Base-by-base conservation (phyloP, 2,797 vertebrate species). In the Galago senegalensis region DNA sequence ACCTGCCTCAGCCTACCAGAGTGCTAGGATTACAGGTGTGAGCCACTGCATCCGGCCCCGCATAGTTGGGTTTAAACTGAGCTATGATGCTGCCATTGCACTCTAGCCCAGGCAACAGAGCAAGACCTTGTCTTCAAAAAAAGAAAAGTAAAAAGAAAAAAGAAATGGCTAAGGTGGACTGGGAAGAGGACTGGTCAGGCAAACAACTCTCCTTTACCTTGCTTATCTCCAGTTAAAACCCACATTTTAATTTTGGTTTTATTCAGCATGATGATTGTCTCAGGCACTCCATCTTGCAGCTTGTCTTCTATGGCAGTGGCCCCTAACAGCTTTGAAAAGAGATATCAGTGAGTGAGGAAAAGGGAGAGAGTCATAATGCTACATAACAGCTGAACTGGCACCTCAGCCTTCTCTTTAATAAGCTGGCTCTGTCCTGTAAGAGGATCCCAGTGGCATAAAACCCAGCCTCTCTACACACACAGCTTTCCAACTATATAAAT, bases 181-280 rank as follows among this genome's bases (percentile, higher is more conserved):
- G 70, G 53, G 43, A 63, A 61, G 72, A 76, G 49, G 58, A 53
- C 20, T 10, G 3, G 13, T 81, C 7, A 67, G 53, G 46, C 27
- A 34, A 34, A 65, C 21, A 21, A 17, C 4, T 60, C 16, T 11
- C 37, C 31, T 92, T 97, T 98, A 99, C 99, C 99, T 99, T 99
- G 99, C 96, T 99, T 99, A 97, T 99, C 99, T 60, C 99, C 99
- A 27, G 99, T 99, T 82, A 99, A 98, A 94, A 99, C 99, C 99
- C 99, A 99, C 92, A 99, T 99, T 98, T 99, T 99, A 96, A 99
- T 99, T 97, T 99, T 98, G 20, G 99, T 99, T 98, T 99, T 99
- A 67, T 98, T 98, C 85, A 99, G 99, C 75, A 98, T 99, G 97
- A 99, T 98, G 18, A 99, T 99, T 49, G 99, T 99, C 97, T 99